These are phyloP conservation scores for Cerastis rubricosa DNA, from an alignment of 2,888 invertebrate genomes.

Conservation along the genomic window DNA sequence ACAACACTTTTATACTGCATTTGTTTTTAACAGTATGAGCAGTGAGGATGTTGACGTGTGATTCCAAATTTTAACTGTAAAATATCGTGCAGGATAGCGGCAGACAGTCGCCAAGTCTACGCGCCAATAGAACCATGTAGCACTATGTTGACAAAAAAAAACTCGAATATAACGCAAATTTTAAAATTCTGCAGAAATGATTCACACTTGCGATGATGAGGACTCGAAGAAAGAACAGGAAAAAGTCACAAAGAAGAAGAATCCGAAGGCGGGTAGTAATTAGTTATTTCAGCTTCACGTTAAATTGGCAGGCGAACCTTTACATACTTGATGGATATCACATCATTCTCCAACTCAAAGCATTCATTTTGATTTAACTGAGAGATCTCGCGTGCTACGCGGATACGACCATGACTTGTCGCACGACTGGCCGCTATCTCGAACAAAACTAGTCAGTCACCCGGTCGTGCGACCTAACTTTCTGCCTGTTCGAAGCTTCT, in stretches of 20 bases:
- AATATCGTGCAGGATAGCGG: background rate
- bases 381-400: background rate
- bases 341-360: background rate
- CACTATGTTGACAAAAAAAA: background rate
- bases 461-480: background rate
- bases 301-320: background rate
- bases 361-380: background rate
- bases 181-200: constrained; percentile 67
- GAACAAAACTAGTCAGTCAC: background rate
- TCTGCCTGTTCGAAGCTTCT: background rate
- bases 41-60: background rate
- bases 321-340: background rate
- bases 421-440: background rate
- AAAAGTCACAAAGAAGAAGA: background rate
- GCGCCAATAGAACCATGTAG: background rate
- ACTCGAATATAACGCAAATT: background rate
- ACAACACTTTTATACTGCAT: background rate
- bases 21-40: background rate
- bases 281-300: background rate
- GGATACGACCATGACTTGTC: background rate
- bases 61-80: background rate
- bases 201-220: constrained; percentile 66
- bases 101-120: background rate
- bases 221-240: background rate
- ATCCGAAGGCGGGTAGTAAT: too few relatives aligned